Evolutionary conservation across 2,797 vertebrate species (phyloP).

Genomic region (Macropodus opercularis): DNA sequence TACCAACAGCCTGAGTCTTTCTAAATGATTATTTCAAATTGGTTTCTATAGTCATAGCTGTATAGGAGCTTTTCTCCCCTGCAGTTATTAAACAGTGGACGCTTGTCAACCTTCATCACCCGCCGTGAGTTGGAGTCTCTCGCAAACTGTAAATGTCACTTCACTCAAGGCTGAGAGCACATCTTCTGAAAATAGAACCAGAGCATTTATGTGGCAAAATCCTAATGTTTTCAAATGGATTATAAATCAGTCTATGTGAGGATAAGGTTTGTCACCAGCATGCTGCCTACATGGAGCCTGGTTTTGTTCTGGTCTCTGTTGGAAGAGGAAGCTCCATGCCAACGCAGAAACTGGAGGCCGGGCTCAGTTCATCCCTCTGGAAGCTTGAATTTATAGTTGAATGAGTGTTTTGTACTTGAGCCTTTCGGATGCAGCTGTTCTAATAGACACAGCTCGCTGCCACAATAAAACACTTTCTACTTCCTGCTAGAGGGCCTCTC

Average conservation of each 20-base stretch:
- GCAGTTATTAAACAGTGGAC: constrained; percentile 45
- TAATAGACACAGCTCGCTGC: constrained; percentile 21
- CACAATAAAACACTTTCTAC: constrained; percentile 30
- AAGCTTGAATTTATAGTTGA: constrained; percentile 38
- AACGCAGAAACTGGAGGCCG: constrained; percentile 16
- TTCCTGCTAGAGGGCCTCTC: constrained; percentile 22
- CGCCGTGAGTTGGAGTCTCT: constrained; percentile 25
- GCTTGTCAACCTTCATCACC: constrained; percentile 37
- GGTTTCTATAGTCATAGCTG: constrained; percentile 5
- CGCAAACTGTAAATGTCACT: constrained; percentile 47
- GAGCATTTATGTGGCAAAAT: constrained; percentile 45
- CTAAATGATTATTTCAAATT: not conserved
- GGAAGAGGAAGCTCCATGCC: constrained; percentile 16
- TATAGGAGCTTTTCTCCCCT: constrained; percentile 17
- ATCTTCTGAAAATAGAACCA: constrained; percentile 44
- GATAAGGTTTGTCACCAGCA: constrained; percentile 1
- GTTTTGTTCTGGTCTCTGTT: constrained; percentile 14
- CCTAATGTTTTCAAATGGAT: constrained; percentile 38
- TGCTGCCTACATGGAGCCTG: constrained; percentile 1
- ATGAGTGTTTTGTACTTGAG: constrained; percentile 47
- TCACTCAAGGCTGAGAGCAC: constrained; percentile 40
- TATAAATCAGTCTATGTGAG: constrained; percentile 25
- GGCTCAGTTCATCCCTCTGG: constrained; percentile 25
- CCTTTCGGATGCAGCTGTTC: constrained; percentile 49
- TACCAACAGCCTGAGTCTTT: not conserved